Base-by-base conservation (phyloP, 2,797 vertebrate genomes). In the Helostoma temminkii region DNA sequence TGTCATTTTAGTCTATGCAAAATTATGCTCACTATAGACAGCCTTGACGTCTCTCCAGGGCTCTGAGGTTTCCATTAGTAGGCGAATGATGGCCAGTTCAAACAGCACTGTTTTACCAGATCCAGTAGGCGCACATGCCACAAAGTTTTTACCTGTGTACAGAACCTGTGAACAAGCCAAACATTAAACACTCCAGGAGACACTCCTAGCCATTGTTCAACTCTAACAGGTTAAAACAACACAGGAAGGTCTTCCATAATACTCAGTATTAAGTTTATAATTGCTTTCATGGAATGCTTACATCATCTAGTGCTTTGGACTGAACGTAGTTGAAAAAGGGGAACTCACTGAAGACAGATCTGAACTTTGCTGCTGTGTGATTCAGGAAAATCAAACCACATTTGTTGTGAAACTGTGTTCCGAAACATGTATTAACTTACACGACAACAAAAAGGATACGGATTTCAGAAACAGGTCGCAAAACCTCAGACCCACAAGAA, bases 251-350 rank as follows among this genome's bases (percentile, higher is more conserved):
- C 48, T 42, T 26, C 65, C 32, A 30, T 36, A 49, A 46, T 71
- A 16, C 16, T 42, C 4, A 25, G 21, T 4, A 37, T 65, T 60
- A 1, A 50, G 8, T 70, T 34, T 2, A 54, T 61, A 18, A 30
- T n/a, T 22, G 28, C 2, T 49, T 59, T 55, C 2, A 45, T 25
- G 30, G 67, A 26, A 37, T 88, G 93, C 97, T 96, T 94, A 99
- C 98, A 67, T 99, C 96, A 92, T 99, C 97, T 59, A 99, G 90
- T 46, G 96, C 96, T 93, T 95, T 96, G 61, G 97, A 99, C 66
- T 99, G 98, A 79, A 98, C 94, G 15, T 97, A 97, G 93, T 99
- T 99, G 92, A 99, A 99, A 90, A 96, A 99, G 0, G 98, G 98
- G 76, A 98, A 99, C 67, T 97, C 96, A 63, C 90, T 96, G 90